Conservation (phyloP, 2,888 invertebrate genomes). For the Catotricha subobsoleta region DNA sequence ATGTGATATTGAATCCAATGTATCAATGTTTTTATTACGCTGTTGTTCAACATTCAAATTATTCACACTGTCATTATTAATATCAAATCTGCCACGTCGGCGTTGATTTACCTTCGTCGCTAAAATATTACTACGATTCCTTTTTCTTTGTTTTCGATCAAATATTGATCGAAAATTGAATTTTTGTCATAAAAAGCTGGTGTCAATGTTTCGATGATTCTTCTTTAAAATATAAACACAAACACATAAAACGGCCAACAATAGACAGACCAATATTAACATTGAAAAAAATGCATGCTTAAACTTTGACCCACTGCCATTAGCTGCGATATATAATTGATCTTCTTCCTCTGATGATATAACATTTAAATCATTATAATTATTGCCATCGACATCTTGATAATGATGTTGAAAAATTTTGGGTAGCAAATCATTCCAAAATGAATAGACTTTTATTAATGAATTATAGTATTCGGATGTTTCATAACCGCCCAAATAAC, state of each 20-base stretch:
- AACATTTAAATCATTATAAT: not conserved
- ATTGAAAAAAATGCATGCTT: constrained; percentile 29
- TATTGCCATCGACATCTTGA: not conserved
- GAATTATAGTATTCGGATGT: constrained; percentile 19
- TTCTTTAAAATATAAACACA: constrained; percentile 26
- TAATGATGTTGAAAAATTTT: constrained; percentile 9
- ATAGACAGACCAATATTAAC: constrained; percentile 22
- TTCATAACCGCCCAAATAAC: constrained; percentile 8
- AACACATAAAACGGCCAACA: constrained; percentile 22
- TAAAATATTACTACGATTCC: not conserved
- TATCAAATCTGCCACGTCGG: not conserved
- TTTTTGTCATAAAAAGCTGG: constrained; percentile 22
- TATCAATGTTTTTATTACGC: constrained; percentile 4
- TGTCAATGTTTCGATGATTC: constrained; percentile 16
- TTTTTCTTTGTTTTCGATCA: constrained; percentile 9
- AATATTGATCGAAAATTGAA: constrained; percentile 23
- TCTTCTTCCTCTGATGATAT: not conserved
- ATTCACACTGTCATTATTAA: not conserved
- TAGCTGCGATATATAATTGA: not conserved
- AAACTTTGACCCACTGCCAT: constrained; percentile 17
- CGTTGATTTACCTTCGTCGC: not conserved
- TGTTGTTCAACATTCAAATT: not conserved
- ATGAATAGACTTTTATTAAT: constrained; percentile 23
- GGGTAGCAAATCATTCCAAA: constrained; percentile 25
- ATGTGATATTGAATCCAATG: constrained; percentile 8